These are phyloP conservation scores for Prionace glauca DNA, from an alignment of 2,797 vertebrate species.

Conservation along the genomic window DNA sequence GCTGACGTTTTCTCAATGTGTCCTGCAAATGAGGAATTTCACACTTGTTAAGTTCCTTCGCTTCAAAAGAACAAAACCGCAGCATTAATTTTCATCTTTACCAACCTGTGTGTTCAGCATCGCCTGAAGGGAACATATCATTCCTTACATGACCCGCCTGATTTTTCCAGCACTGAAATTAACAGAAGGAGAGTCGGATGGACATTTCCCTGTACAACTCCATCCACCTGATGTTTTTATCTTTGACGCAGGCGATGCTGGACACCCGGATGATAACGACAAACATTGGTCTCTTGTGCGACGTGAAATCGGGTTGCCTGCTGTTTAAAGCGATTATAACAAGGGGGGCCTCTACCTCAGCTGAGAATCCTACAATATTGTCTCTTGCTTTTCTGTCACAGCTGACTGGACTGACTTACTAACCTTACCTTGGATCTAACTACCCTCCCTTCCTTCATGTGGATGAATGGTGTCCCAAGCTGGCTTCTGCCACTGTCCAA, in stretches of 20 bases:
- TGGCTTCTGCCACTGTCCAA: neutral
- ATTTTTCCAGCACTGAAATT: neutral
- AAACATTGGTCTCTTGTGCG: neutral
- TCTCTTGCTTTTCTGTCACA: neutral
- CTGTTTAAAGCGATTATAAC: too few species aligned
- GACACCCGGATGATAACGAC: neutral
- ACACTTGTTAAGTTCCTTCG: neutral
- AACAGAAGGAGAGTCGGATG: neutral
- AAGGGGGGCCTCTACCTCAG: neutral
- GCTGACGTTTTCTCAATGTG: neutral
- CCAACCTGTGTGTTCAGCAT: neutral
- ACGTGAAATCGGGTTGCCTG: neutral
- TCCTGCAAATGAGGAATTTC: neutral
- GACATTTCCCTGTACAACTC: neutral
- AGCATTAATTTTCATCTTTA: neutral
- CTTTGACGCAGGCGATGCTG: neutral
- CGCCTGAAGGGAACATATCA: neutral
- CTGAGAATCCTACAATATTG: neutral
- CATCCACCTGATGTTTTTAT: neutral
- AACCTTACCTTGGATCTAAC: neutral
- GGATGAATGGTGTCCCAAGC: neutral
- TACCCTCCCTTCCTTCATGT: neutral
- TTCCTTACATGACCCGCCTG: neutral
- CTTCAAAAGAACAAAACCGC: neutral
- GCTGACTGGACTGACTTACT: slow-evolving; percentile 10